Conservation (phyloP, 2,113 vertebrate genomes). For the Ciconia boyciana region DNA sequence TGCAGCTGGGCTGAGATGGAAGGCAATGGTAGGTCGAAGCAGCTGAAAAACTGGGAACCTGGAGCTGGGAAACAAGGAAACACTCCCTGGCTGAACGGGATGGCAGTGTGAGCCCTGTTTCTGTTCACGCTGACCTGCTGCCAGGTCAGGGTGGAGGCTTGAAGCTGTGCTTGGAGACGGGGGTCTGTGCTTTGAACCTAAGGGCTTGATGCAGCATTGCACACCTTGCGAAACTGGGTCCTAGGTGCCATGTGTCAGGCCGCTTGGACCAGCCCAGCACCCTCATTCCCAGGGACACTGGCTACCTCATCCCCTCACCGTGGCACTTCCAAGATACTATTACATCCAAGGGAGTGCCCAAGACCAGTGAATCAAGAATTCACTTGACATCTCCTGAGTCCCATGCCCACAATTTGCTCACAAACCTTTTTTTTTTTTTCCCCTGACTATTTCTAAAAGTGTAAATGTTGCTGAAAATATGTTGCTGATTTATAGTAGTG, state of each 20-base stretch:
- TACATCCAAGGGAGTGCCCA: not conserved
- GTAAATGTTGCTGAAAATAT: not conserved
- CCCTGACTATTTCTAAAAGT: not conserved
- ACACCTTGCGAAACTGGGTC: not conserved
- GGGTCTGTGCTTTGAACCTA: not conserved
- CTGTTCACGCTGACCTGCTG: not conserved
- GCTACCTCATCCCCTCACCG: accelerated
- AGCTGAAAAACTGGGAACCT: not conserved
- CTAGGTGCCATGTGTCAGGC: not conserved
- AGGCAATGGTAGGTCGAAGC: not conserved
- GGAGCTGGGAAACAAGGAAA: not conserved
- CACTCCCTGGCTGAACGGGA: not conserved
- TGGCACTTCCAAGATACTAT: not conserved
- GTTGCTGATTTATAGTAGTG: not conserved
- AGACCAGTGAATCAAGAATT: not conserved
- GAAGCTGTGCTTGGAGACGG: not conserved
- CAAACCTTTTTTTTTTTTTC: accelerated
- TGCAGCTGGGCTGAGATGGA: not conserved
- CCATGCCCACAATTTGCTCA: not conserved
- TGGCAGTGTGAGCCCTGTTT: not conserved
- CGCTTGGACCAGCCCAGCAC: not conserved
- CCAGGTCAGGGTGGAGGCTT: not conserved
- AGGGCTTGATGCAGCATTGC: not conserved
- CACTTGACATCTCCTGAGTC: not conserved
- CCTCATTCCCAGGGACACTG: not conserved